Conservation (phyloP, 2,797 vertebrate species). For the Bryconaethiops microstoma region DNA sequence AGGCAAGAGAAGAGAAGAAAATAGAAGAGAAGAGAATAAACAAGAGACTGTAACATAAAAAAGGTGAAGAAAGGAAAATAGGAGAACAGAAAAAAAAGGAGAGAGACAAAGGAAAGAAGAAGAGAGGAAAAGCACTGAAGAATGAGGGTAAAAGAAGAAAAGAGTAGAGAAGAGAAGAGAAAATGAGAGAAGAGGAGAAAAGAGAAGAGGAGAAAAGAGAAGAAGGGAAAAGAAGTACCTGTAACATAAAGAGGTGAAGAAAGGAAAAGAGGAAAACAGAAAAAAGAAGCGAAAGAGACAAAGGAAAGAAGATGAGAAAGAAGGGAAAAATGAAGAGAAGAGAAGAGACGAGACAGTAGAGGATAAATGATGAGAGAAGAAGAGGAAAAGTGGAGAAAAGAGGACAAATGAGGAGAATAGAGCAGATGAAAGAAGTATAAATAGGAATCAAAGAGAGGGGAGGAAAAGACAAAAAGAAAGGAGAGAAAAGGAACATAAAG, state of each 20-base stretch:
- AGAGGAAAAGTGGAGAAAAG: not conserved
- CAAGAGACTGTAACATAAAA: not conserved
- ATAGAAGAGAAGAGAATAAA: not conserved
- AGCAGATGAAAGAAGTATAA: no score
- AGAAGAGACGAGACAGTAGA: not conserved
- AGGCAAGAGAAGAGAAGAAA: not conserved
- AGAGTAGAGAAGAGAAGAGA: not conserved
- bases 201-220: not conserved
- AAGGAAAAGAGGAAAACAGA: slow-evolving; percentile 4
- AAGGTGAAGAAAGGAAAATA: not conserved
- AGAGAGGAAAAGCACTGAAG: not conserved
- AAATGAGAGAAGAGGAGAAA: not conserved
- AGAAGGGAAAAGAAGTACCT: not conserved
- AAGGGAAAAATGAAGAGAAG: not conserved
- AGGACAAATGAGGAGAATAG: not conserved
- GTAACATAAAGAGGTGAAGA: not conserved
- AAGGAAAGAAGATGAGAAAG: not conserved
- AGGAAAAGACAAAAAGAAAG: not conserved
- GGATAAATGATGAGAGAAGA: not conserved
- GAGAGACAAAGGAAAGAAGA: not conserved
- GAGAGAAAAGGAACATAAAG: not conserved
- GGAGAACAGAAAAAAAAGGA: not conserved
- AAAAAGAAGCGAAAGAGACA: not conserved
- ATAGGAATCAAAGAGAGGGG: not conserved
- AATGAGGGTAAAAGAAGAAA: not conserved